These are phyloP conservation scores for Vesta saturnalis DNA, from an alignment of 2,888 invertebrate species.

Conservation along the genomic window DNA sequence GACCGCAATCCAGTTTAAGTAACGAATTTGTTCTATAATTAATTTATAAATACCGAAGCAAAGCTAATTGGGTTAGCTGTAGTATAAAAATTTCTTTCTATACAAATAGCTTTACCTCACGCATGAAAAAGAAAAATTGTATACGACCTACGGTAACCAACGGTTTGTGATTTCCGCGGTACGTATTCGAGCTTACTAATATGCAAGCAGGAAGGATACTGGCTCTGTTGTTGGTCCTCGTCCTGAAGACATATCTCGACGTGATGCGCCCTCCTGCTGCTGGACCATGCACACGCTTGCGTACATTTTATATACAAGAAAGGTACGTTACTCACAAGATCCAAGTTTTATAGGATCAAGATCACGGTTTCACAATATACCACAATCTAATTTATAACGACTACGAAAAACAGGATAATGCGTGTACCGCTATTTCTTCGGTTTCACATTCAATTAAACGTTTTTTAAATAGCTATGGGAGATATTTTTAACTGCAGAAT, in stretches of 20 bases:
- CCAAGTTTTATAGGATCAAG: slow-evolving; percentile 24
- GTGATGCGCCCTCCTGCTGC: slow-evolving; percentile 42
- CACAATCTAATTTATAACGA: slow-evolving; percentile 20
- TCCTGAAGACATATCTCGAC: slow-evolving; percentile 34
- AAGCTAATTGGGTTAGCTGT: too few relatives aligned
- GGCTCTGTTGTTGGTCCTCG: slow-evolving; percentile 31
- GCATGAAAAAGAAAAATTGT: too few relatives aligned
- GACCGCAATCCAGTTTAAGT: too few relatives aligned
- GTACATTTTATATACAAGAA: slow-evolving; percentile 31
- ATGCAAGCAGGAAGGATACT: slow-evolving; percentile 37
- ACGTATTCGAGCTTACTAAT: slow-evolving; percentile 33
- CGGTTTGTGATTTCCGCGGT: slow-evolving; percentile 33
- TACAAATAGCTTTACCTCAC: too few relatives aligned
- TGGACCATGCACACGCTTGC: slow-evolving; percentile 38
- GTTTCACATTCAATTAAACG: background rate
- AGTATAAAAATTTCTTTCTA: too few relatives aligned
- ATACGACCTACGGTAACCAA: slow-evolving; percentile 16
- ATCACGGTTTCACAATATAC: slow-evolving; percentile 20
- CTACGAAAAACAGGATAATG: slow-evolving; percentile 15
- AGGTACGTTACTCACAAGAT: slow-evolving; percentile 29
- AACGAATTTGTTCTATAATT: too few relatives aligned
- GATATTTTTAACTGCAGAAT: too few relatives aligned
- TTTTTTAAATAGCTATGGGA: too few relatives aligned
- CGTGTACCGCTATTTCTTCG: background rate
- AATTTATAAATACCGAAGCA: too few relatives aligned